Percentiles rank a stretch among this genome's conserved stretches.
Evolutionary conservation across 2,113 vertebrate species (phyloP).

Genomic region (Merops nubicus): DNA sequence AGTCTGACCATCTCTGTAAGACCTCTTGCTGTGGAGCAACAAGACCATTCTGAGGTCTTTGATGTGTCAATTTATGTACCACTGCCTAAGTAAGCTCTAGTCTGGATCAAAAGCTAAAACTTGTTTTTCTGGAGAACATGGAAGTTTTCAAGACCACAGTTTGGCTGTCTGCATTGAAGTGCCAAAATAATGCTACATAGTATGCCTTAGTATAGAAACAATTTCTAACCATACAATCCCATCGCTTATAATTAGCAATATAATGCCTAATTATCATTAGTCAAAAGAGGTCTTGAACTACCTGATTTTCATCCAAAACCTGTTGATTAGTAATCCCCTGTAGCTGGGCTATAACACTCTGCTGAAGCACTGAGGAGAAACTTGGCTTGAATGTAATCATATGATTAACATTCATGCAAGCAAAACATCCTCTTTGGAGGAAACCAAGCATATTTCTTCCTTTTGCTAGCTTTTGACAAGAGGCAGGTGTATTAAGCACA

Average conservation of each 20-base stretch:
- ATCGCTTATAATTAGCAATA: constrained; percentile 23
- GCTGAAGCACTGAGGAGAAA: neutral
- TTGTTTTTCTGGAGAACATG: neutral
- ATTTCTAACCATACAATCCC: neutral
- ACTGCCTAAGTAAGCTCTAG: neutral
- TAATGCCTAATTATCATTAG: constrained; percentile 21
- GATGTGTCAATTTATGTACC: neutral
- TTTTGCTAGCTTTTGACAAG: constrained; percentile 18
- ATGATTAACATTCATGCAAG: constrained; percentile 40
- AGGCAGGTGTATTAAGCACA: neutral
- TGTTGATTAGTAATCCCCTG: constrained; percentile 30
- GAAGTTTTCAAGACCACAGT: neutral
- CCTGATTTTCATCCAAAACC: constrained; percentile 27
- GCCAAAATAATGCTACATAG: neutral
- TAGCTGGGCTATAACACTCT: neutral
- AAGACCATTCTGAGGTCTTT: neutral
- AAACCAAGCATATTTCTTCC: neutral
- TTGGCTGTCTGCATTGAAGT: neutral
- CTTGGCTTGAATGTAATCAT: constrained; percentile 37
- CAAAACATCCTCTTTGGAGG: neutral
- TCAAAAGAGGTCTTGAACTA: constrained; percentile 5
- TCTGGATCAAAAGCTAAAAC: neutral
- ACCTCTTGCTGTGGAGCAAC: rapidly evolving
- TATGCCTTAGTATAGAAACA: neutral
- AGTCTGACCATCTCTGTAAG: neutral